Base-by-base conservation (phyloP, 2,797 vertebrate species). In the Cyclopterus lumpus region DNA sequence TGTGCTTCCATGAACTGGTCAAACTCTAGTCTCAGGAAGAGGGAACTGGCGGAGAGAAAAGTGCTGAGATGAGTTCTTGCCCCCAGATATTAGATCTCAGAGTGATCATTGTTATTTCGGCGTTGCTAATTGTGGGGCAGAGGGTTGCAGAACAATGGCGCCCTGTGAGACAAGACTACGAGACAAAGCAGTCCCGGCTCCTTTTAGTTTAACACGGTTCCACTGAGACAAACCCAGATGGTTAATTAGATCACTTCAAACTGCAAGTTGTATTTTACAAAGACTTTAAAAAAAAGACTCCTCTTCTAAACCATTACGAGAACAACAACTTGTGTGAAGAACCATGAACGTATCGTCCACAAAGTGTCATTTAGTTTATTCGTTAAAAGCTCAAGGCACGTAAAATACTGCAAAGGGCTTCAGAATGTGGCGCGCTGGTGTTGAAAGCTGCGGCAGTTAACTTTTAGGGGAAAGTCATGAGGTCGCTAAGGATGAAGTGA, bases 351-450 rank as follows among this genome's bases (percentile, higher is more conserved):
- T n/a, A 20, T 61, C 59, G n/a, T 71, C 49, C 60, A 44, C 54
- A 71, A 62, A 64, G 77, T 69, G 61, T 63, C 42, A 34, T 80
- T 85, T 75, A 61, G 70, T 75, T 64, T 64, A 65, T 80, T 85
- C 53, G 36, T 40, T 80, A 68, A 82, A 88, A 78, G 63, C 68
- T 90, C 81, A 85, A 69, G 65, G 46, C 59, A 1, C 1, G 84
- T 79, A 66, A 90, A 88, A 93, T 91, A 80, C 89, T 72, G 71
- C 86, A 81, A 20, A 71, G 75, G 63, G 14, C 28, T 62, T 85
- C 73, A 73, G 86, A 92, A 94, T 93, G 63, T 89, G 11, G 72
- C 88, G 34, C 1, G 55, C n/a, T 11, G 57, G 65, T 83, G 90
- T 46, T 44, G 46, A 80, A 74, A 78, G 46, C n/a, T 20, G 8